Evolutionary conservation across 2,113 vertebrate genomes (phyloP), one percentile per base, ranked within the genome.

Genomic region (Vireo altiloquus): DNA sequence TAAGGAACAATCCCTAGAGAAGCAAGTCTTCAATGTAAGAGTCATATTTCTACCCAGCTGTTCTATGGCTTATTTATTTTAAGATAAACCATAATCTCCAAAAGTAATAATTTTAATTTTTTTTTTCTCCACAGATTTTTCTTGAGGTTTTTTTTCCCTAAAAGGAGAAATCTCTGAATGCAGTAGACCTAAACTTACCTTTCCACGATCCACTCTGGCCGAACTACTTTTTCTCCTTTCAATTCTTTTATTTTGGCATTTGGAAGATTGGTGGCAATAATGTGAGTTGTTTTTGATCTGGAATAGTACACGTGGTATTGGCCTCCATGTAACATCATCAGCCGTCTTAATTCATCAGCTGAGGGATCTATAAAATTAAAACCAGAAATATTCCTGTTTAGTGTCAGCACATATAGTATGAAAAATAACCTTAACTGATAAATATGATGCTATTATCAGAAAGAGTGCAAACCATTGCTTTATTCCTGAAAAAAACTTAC

Each of bases 251-350:
- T 99, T 98, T 99, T 99, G 98, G 79, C 97, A 97, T 99, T 99
- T 96, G 99, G 99, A 97, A 99, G 98, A 97, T 99, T 99, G 93
- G 98, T 99, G 92, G 99, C 98, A 82, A 99, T 99, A 95, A 99
- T 99, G 96, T 99, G 99, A 57, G 99, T 99, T 96, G 99, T 99
- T 98, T 99, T 99, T 87, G 99, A 99, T 95, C 98, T 98, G 28
- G 99, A 99, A 97, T 99, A 99, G 96, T 99, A 99, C 35, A 98
- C 50, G 64, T 99, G 99, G 95, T 99, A 99, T 81, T 99, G 99
- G 42, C 99, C 99, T 40, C 99, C 99, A 68, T 99, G 99, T 89
- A 99, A 96, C 99, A 99, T 99, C 99, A 99, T 99, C 76, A 99
- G 97, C 84, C 98, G 98, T 85, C 99, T 99, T 68, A 99, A 98